Percentiles rank a stretch among this genome's conserved stretches.
Evolutionary conservation across 2,888 invertebrate genomes (phyloP).

Genomic region (Prenolepis imparis): DNA sequence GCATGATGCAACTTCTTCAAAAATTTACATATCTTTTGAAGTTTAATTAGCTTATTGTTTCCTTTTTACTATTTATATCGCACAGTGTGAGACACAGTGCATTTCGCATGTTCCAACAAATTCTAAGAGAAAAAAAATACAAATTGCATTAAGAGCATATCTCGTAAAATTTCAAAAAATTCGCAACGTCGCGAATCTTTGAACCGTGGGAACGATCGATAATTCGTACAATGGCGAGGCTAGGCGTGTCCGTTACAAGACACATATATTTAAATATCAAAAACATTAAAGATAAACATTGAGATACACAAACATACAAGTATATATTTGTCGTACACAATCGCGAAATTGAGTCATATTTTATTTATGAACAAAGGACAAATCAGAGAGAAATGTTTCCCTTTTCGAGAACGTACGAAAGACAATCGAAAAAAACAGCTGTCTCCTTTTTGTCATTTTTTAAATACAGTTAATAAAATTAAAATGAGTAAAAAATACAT

Average conservation of each 20-base stretch:
- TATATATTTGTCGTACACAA: not conserved
- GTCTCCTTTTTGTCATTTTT: too few species aligned
- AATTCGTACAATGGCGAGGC: slow-evolving; percentile 10
- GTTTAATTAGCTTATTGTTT: not conserved
- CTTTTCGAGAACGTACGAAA: too few species aligned
- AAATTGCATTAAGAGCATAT: not conserved
- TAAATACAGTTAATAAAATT: too few species aligned
- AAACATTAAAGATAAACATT: not conserved
- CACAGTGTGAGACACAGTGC: not conserved
- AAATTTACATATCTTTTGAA: not conserved
- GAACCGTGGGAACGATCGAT: not conserved
- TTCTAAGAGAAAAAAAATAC: not conserved
- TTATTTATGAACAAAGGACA: too few species aligned
- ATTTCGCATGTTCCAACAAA: not conserved
- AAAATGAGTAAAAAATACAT: too few species aligned
- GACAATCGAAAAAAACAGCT: too few species aligned
- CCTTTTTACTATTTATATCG: not conserved
- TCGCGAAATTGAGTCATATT: not conserved
- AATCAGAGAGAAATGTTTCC: too few species aligned
- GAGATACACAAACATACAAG: not conserved
- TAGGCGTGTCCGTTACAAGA: slow-evolving; percentile 1
- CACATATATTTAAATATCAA: not conserved
- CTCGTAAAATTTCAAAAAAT: not conserved
- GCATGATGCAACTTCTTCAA: slow-evolving; percentile 39
- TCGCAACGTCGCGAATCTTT: not conserved